A percentile compares a stretch with the other conserved stretches of the same genome.
Evolutionary conservation across 1,140 invertebrate genomes (phyloP).

Genomic region (Globodera rostochiensis): DNA sequence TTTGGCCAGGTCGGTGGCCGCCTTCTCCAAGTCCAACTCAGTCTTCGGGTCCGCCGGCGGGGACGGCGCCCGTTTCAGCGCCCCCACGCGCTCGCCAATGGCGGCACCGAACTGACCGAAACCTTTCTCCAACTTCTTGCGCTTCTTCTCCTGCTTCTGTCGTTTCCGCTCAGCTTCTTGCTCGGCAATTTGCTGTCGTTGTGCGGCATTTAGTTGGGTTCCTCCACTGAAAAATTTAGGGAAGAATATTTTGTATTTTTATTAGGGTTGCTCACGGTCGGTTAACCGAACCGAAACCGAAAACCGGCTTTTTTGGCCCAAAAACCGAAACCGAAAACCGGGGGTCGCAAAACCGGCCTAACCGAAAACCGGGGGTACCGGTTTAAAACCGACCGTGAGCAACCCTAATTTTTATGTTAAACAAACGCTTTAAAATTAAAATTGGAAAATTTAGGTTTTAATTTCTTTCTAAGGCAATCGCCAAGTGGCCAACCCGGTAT

Average conservation of each 20-base stretch:
- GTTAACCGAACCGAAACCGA: no score
- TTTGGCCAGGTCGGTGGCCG: conserved; percentile 55
- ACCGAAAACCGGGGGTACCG: no score
- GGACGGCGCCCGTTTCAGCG: conserved; percentile 32
- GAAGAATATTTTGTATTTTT: not conserved
- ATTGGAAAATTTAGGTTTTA: not conserved
- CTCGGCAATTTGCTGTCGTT: conserved; percentile 51
- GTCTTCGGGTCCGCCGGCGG: conserved; percentile 54
- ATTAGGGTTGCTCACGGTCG: no score
- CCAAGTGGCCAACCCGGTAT: conserved; percentile 44
- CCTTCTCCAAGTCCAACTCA: conserved; percentile 59
- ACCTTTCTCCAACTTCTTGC: conserved; percentile 32
- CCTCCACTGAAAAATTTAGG: conserved; percentile 42
- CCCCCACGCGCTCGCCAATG: not conserved
- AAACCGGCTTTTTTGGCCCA: no score
- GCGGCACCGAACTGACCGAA: conserved; percentile 12
- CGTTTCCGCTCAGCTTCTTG: conserved; percentile 59
- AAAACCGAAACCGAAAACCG: no score
- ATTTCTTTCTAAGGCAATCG: not conserved
- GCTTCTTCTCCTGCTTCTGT: conserved; percentile 59
- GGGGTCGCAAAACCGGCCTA: no score
- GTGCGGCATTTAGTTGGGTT: conserved; percentile 44
- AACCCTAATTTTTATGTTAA: no score
- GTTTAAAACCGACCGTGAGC: no score
- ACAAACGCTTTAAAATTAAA: no score